A percentile compares a stretch with the other conserved stretches of the same genome.
Conservation (phyloP, 2,888 invertebrate species). For the Xestobium rufovillosum region DNA sequence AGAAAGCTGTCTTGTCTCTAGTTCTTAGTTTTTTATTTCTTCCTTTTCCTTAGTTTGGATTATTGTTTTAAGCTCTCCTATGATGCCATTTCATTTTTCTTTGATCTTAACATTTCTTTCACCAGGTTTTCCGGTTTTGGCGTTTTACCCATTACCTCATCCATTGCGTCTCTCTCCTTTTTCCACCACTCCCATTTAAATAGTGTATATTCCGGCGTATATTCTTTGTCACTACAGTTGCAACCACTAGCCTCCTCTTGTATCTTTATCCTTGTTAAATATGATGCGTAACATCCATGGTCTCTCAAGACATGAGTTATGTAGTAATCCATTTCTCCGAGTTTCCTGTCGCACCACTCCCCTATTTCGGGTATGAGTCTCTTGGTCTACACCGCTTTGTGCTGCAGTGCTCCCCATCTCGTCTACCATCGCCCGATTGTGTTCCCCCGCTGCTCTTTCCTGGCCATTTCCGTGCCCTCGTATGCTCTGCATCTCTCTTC, state of each 20-base stretch:
- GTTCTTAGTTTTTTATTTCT: too few relatives aligned
- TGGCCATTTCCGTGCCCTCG: neutral
- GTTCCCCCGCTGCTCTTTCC: neutral
- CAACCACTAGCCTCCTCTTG: neutral
- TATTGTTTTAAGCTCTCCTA: too few relatives aligned
- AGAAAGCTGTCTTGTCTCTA: too few relatives aligned
- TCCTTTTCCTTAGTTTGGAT: too few relatives aligned
- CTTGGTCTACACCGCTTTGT: neutral
- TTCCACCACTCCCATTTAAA: neutral
- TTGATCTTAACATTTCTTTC: too few relatives aligned
- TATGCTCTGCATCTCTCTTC: neutral
- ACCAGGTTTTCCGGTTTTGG: too few relatives aligned
- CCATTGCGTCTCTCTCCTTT: neutral
- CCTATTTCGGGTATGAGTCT: slow-evolving; percentile 4
- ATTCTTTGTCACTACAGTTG: slow-evolving; percentile 5
- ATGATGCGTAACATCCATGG: slow-evolving; percentile 22
- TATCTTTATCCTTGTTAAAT: slow-evolving; percentile 19
- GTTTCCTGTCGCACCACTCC: slow-evolving; percentile 1
- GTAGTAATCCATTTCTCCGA: slow-evolving; percentile 12
- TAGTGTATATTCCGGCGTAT: slow-evolving; percentile 3
- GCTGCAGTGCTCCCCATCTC: neutral
- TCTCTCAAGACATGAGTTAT: slow-evolving; percentile 23
- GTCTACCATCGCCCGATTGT: neutral
- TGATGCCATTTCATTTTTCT: too few relatives aligned
- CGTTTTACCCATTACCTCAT: neutral